These are phyloP conservation scores for Tanypteryx hageni DNA, from an alignment of 2,888 invertebrate genomes.

Conservation along the genomic window DNA sequence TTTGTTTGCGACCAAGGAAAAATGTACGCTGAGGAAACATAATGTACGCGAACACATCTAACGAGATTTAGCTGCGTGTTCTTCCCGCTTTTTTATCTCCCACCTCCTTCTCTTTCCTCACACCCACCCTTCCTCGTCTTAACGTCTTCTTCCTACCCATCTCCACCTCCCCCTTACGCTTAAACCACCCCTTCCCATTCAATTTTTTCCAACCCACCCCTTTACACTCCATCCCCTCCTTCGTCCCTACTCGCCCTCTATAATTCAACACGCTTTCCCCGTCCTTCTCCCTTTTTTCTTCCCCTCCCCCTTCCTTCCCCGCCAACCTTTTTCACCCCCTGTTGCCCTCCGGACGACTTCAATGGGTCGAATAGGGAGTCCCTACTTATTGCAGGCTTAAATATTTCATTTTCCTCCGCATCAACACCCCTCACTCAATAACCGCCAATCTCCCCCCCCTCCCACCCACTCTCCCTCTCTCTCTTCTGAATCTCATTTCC, in stretches of 20 bases:
- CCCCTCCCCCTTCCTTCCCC: no score
- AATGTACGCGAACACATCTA: no score
- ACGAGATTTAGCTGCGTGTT: no score
- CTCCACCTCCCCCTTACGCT: no score
- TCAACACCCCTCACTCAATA: constrained; percentile 27
- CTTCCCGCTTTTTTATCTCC: no score
- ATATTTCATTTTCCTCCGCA: constrained; percentile 68
- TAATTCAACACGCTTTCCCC: not conserved
- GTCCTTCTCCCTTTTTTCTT: not conserved
- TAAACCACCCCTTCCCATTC: not conserved
- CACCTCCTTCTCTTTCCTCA: no score
- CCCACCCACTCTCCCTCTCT: not conserved
- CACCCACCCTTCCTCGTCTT: no score
- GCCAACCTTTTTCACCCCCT: constrained; percentile 20
- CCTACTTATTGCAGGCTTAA: constrained; percentile 68
- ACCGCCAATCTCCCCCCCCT: not conserved
- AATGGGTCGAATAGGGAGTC: constrained; percentile 15
- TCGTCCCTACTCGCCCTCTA: no score
- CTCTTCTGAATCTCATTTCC: constrained; percentile 12
- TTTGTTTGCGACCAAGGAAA: no score
- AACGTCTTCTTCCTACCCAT: no score
- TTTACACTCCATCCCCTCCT: not conserved
- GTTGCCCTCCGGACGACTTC: not conserved
- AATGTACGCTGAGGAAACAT: no score
- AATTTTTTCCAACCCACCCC: not conserved